A percentile compares a stretch with the other conserved stretches of the same genome.
Conservation (phyloP, 2,888 invertebrate species). For the Sericinus montela region DNA sequence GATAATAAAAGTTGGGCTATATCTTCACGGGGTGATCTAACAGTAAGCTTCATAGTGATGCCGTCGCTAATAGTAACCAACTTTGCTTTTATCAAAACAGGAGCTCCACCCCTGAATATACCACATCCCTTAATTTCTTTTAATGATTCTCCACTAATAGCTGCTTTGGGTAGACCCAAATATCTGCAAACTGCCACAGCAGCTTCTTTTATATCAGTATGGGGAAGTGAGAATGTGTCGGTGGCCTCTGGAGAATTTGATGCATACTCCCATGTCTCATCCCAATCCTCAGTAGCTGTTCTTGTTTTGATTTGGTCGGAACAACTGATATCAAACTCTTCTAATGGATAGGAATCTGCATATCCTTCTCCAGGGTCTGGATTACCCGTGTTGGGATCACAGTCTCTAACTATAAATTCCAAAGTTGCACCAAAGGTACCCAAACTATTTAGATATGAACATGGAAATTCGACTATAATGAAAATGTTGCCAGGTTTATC, state of each 20-base stretch:
- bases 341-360: slow-evolving; percentile 96
- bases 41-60: slow-evolving; percentile 96
- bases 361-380: slow-evolving; percentile 98
- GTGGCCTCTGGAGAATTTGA: slow-evolving; percentile 86
- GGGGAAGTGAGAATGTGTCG: slow-evolving; percentile 94
- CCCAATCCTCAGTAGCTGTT: slow-evolving; percentile 59
- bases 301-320: slow-evolving; percentile 60
- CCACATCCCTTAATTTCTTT: slow-evolving; percentile 79
- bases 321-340: slow-evolving; percentile 82
- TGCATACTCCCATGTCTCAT: slow-evolving; percentile 88
- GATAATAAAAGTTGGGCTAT: slow-evolving; percentile 93
- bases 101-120: slow-evolving; percentile 93
- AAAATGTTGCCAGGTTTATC: slow-evolving; percentile 93
- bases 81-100: slow-evolving; percentile 92
- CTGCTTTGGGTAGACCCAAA: slow-evolving; percentile 51
- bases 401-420: slow-evolving; percentile 97
- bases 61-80: slow-evolving; percentile 84
- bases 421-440: slow-evolving; percentile 93
- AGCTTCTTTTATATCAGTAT: slow-evolving; percentile 56
- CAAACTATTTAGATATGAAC: slow-evolving; percentile 80
- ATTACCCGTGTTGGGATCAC: slow-evolving; percentile 95
- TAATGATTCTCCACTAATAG: slow-evolving; percentile 59
- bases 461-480: slow-evolving; percentile 84
- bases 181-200: slow-evolving; percentile 64
- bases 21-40: slow-evolving; percentile 90